Evolutionary conservation across 2,797 vertebrate genomes (phyloP).

Genomic region (Discoglossus pictus): DNA sequence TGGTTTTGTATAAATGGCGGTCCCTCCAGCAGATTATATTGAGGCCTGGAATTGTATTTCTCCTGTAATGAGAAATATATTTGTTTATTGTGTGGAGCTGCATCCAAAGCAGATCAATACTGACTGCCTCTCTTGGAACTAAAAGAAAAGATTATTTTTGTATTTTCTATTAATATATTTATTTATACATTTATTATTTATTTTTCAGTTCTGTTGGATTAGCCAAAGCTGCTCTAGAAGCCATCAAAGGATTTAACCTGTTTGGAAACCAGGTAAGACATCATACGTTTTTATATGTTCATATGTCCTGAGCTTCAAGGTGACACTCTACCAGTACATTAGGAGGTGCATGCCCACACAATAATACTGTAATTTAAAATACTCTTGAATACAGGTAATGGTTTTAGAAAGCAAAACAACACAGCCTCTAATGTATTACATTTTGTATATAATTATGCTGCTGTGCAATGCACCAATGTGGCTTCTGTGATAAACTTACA

Average conservation of each 20-base stretch:
- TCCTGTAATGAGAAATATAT: not conserved
- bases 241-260: constrained; percentile 98
- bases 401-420: too few relatives aligned
- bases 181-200: constrained; percentile 15
- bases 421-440: too few relatives aligned
- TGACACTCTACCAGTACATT: too few relatives aligned
- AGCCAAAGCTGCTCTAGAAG: constrained; percentile 96
- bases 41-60: constrained; percentile 4
- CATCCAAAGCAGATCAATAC: not conserved
- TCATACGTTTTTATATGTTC: too few relatives aligned
- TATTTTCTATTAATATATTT: constrained; percentile 7
- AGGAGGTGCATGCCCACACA: too few relatives aligned
- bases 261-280: constrained; percentile 94
- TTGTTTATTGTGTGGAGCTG: not conserved
- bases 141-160: not conserved
- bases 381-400: too few relatives aligned
- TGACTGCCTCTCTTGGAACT: not conserved
- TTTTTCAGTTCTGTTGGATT: constrained; percentile 87
- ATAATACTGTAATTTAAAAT: too few relatives aligned
- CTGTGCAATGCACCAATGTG: too few relatives aligned
- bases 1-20: too few relatives aligned
- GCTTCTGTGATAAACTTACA: too few relatives aligned
- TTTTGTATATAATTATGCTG: too few relatives aligned
- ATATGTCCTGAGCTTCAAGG: too few relatives aligned
- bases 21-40: constrained; percentile 2